Base-by-base conservation (phyloP, 2,888 invertebrate genomes). In the Eupelmus urozonus region DNA sequence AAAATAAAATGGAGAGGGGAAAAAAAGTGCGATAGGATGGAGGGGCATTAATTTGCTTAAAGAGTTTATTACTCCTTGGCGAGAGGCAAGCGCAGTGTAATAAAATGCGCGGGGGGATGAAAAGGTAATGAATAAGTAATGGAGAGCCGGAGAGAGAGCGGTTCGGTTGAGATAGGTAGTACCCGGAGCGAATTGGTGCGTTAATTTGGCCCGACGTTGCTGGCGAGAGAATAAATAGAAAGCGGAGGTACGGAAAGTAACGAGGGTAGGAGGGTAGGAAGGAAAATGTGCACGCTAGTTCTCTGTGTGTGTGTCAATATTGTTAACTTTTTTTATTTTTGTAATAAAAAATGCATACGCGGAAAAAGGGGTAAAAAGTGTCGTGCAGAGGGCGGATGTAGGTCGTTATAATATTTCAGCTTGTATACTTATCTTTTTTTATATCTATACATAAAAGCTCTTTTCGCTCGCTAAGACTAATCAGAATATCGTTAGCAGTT, bases 1-100 rank as follows among this genome's bases (percentile, higher is more conserved):
- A 45, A 3, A 11, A 25, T 42, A 51, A n/a, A 63, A 27, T 49
- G 18, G n/a, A 51, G 29, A 29, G 51, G 27, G 11, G 18, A 11
- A 42, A 34, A 49, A 9, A 23, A 13, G n/a, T n/a, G n/a, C n/a
- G n/a, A n/a, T n/a, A n/a, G n/a, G n/a, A n/a, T n/a, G n/a, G n/a
- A n/a, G n/a, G 5, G 45, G 62, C 42, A 62, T 76, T 71, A 77
- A 77, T 72, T 78, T 63, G 67, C 67, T 72, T 67, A 73, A 73
- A 67, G 72, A 72, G 78, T 78, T 73, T 67, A 73, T 69, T 60
- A 40, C 71, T 76, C 78, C 16, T 20, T 49, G 60, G 62, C 13
- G 20, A 3, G 27, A 1, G 16, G 45, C 3, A 25, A 23, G 59
- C 45, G 27, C 27, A 34, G 60, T 55, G 13, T 29, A 66, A 66